phyloP scores from a whole-genome alignment of 2,888 invertebrate species.

The Octonoba sinensis region DNA sequence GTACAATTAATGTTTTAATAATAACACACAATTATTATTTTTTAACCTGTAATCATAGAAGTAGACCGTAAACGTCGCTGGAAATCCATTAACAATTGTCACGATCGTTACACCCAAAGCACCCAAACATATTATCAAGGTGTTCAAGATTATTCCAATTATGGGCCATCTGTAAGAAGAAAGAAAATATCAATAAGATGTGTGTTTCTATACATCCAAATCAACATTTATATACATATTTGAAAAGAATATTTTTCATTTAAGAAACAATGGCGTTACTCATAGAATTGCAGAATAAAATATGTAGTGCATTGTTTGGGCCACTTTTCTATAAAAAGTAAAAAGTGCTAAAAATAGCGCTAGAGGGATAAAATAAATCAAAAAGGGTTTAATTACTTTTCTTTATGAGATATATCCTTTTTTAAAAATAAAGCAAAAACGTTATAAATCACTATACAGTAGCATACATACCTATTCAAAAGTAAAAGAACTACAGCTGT shows the following conservation, averaged over 20 bases:
- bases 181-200: too few species aligned
- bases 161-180: slow-evolving; percentile 26
- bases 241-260: neutral
- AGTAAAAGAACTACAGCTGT: slow-evolving; percentile 36
- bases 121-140: slow-evolving; percentile 7
- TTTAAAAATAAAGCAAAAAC: too few species aligned
- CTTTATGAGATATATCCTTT: too few species aligned
- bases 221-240: too few species aligned
- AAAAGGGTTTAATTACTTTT: too few species aligned
- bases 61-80: slow-evolving; percentile 51
- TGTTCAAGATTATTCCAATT: slow-evolving; percentile 16
- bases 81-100: slow-evolving; percentile 26
- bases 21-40: too few species aligned
- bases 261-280: neutral
- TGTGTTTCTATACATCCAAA: too few species aligned
- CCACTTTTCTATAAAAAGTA: neutral
- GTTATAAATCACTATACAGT: neutral
- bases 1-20: too few species aligned
- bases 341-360: neutral
- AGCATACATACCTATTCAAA: slow-evolving; percentile 40
- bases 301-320: neutral
- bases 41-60: slow-evolving; percentile 57
- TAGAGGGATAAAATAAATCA: too few species aligned
- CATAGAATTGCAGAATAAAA: neutral
- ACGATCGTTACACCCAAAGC: slow-evolving; percentile 19